Evolutionary conservation across 1,140 invertebrate genomes (phyloP), one percentile per base, ranked within the genome.

Genomic region (Sycobia sp.): DNA sequence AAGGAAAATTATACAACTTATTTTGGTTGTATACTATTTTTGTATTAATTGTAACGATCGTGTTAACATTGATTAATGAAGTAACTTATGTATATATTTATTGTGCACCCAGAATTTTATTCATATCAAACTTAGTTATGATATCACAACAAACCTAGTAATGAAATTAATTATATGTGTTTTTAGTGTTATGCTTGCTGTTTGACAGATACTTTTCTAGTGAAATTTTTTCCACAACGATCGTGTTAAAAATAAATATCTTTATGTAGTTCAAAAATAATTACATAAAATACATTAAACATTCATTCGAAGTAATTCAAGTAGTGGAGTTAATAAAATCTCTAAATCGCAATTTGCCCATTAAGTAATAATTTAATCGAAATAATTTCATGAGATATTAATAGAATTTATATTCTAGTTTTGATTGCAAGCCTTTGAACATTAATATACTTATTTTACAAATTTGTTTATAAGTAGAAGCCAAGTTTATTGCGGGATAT

Each of bases 1-100:
- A 62, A n/a, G n/a, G n/a, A n/a, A n/a, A n/a, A 36, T 50, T 34
- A n/a, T 51, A 56, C 44, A 50, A 59, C 43, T 59, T 47, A 44
- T 47, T 64, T 62, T n/a, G n/a, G n/a, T n/a, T n/a, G n/a, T n/a
- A n/a, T n/a, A n/a, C n/a, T n/a, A n/a, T n/a, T n/a, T n/a, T n/a
- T n/a, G n/a, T n/a, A n/a, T n/a, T n/a, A n/a, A n/a, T n/a, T 56
- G 25, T 22, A 46, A 3, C 0, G 46, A 34, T 38, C 39, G 23
- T 32, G 53, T 59, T 60, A 50, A 16, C 27, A 44, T 44, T 44
- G 23, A 29, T 36, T 36, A 4, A 58, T 58, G 44, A n/a, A n/a
- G 41, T 57, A 39, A 57, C 39, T 27, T 29, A n/a, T 62, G 7
- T 18, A 14, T 20, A 44, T n/a, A 44, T 36, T 29, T 20, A 34